A percentile compares a stretch with the other conserved stretches of the same genome.
These are phyloP conservation scores for Pycnonotus jocosus DNA, from an alignment of 2,113 vertebrate genomes.

Conservation along the genomic window DNA sequence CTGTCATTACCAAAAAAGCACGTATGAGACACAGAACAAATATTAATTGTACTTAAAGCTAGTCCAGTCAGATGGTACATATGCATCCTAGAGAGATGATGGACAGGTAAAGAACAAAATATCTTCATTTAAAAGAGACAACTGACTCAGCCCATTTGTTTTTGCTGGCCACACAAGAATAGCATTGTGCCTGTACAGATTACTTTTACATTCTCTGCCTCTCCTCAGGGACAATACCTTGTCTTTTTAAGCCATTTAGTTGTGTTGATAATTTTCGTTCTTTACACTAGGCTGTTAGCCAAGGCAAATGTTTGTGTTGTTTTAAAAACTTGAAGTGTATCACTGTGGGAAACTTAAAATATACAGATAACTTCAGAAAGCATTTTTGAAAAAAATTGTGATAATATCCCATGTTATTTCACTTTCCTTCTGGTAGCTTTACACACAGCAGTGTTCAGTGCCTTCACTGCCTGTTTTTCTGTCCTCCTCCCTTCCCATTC, in stretches of 20 bases:
- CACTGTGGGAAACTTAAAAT: slow-evolving; percentile 71
- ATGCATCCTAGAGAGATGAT: slow-evolving; percentile 38
- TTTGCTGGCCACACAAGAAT: slow-evolving; percentile 51
- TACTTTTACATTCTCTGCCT: slow-evolving; percentile 22
- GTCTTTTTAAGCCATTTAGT: slow-evolving; percentile 44
- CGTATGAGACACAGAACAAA: slow-evolving; percentile 7
- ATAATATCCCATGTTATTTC: slow-evolving; percentile 47
- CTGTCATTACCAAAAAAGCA: not conserved
- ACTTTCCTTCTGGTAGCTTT: slow-evolving; percentile 18
- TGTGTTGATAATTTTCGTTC: slow-evolving; percentile 52
- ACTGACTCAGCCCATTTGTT: not conserved
- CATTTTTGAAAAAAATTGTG: slow-evolving; percentile 31
- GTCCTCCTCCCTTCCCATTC: not conserved
- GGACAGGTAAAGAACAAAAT: slow-evolving; percentile 21
- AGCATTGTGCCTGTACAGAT: not conserved
- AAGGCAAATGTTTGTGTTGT: slow-evolving; percentile 68
- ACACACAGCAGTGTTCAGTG: not conserved
- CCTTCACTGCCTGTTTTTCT: not conserved
- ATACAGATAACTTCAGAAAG: slow-evolving; percentile 70
- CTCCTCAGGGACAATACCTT: slow-evolving; percentile 41
- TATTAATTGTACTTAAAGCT: slow-evolving; percentile 8
- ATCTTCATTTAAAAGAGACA: not conserved
- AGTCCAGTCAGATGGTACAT: not conserved
- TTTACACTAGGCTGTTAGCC: slow-evolving; percentile 56
- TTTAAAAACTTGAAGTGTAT: slow-evolving; percentile 66